Conservation (phyloP, 1,140 invertebrate species). For the Pentalonia nigronervosa region DNA sequence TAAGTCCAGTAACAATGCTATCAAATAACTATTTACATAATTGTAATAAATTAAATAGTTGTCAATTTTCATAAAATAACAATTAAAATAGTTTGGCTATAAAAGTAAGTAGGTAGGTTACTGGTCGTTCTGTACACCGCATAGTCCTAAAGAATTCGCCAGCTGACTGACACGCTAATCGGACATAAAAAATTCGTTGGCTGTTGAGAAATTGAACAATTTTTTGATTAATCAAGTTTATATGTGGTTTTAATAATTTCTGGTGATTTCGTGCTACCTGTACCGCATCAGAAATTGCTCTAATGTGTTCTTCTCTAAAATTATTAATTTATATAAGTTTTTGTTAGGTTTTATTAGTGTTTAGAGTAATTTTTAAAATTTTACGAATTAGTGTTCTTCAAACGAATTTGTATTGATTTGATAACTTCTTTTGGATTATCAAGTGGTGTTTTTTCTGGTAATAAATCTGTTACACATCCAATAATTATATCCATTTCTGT, state of each 20-base stretch:
- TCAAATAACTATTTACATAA: conserved; percentile 23
- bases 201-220: conserved; percentile 20
- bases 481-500: conserved; percentile 34
- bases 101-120: not conserved
- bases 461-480: conserved; percentile 38
- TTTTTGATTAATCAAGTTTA: conserved; percentile 30
- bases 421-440: conserved; percentile 40
- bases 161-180: conserved; percentile 39
- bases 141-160: conserved; percentile 37
- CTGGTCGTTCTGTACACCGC: conserved; percentile 34
- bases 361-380: not conserved
- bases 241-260: conserved; percentile 15
- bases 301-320: conserved; percentile 45
- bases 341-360: not conserved
- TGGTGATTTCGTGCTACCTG: conserved; percentile 2
- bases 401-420: conserved; percentile 9
- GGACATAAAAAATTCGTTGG: not conserved
- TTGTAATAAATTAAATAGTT: no score
- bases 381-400: conserved; percentile 36
- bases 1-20: conserved; percentile 10
- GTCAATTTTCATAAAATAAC: no score
- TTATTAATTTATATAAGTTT: not conserved
- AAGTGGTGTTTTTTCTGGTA: conserved; percentile 31
- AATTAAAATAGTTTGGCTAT: no score
- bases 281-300: conserved; percentile 12